phyloP scores from a whole-genome alignment of 2,888 invertebrate genomes.

The Dichetophora obliterata region DNA sequence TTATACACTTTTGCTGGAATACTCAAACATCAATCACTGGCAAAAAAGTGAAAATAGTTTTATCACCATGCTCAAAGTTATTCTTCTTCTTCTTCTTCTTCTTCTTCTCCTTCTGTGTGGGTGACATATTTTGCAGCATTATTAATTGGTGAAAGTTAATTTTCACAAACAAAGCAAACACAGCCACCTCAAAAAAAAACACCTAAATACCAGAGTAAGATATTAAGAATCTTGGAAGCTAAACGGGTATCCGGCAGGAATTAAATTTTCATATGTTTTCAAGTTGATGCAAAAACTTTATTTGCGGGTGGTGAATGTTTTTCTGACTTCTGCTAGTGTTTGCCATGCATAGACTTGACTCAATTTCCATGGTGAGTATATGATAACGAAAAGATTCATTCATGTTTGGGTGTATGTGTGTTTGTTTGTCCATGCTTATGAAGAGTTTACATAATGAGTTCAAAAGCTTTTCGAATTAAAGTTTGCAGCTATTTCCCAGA shows the following conservation, averaged over 20 bases:
- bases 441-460: constrained; percentile 27
- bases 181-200: background rate
- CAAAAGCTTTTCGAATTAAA: constrained; percentile 3
- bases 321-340: constrained; percentile 28
- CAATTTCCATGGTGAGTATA: background rate
- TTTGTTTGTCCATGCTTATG: constrained; percentile 10
- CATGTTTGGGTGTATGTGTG: background rate
- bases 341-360: background rate
- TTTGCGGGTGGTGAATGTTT: constrained; percentile 16
- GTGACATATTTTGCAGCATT: constrained; percentile 49
- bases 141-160: constrained; percentile 69
- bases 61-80: background rate
- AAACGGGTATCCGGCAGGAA: constrained; percentile 47
- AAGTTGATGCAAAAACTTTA: constrained; percentile 33
- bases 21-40: background rate
- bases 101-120: too few species aligned
- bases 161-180: constrained; percentile 57
- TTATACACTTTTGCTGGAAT: background rate
- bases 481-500: background rate
- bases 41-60: constrained; percentile 61
- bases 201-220: constrained; percentile 13
- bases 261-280: constrained; percentile 53
- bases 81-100: too few species aligned
- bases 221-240: constrained; percentile 7
- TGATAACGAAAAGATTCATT: constrained; percentile 6